These are phyloP conservation scores for Amiota minor DNA, from an alignment of 2,888 invertebrate genomes.

Conservation along the genomic window DNA sequence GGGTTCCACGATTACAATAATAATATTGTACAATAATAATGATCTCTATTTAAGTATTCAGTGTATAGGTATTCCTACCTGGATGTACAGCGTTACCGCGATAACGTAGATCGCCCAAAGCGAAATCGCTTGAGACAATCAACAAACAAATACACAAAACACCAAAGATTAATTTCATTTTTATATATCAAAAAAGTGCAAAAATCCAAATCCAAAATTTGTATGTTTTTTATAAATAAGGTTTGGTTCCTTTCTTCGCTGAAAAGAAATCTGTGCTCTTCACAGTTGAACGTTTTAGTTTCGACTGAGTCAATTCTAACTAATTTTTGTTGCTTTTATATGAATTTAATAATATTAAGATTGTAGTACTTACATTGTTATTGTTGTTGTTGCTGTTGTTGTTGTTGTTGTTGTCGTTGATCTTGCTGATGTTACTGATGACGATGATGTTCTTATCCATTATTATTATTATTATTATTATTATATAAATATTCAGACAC, in stretches of 20 bases:
- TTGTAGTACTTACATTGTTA: constrained; percentile 28
- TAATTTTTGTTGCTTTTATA: constrained; percentile 71
- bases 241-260: not conserved
- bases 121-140: constrained; percentile 34
- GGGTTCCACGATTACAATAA: no score
- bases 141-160: constrained; percentile 9
- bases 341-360: constrained; percentile 62
- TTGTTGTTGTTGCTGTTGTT: constrained; percentile 32
- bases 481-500: no score
- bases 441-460: no score
- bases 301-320: constrained; percentile 68
- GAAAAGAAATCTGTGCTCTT: constrained; percentile 39
- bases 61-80: constrained; percentile 52
- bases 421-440: constrained; percentile 29
- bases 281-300: constrained; percentile 50
- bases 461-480: no score
- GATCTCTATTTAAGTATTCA: no score
- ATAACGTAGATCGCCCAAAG: constrained; percentile 58
- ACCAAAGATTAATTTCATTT: constrained; percentile 30
- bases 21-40: no score
- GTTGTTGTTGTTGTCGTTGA: constrained; percentile 47
- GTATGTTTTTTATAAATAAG: constrained; percentile 4
- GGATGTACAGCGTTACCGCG: constrained; percentile 66
- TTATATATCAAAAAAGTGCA: not conserved
- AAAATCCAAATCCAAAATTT: not conserved